Conservation (phyloP, 2,888 invertebrate genomes). For the Leuctra nigra region DNA sequence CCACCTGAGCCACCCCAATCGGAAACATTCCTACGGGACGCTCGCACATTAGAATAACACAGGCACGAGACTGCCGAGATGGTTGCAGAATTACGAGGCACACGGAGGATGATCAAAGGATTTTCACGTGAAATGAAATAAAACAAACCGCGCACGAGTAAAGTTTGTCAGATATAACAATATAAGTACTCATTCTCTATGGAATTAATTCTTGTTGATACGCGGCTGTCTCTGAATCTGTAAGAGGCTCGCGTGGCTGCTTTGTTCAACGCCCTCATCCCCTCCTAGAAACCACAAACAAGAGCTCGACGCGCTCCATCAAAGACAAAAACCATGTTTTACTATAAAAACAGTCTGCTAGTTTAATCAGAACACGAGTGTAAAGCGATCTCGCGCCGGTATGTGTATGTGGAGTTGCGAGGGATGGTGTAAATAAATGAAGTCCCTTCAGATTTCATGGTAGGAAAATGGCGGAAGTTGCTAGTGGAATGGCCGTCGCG, state of each 20-base stretch:
- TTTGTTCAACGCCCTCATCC: background rate
- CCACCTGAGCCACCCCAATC: too few relatives aligned
- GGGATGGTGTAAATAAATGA: constrained; percentile 12
- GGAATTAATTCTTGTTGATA: too few relatives aligned
- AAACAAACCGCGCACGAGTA: background rate
- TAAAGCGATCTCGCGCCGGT: background rate
- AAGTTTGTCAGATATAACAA: too few relatives aligned
- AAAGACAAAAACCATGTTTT: constrained; percentile 3
- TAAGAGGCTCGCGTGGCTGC: too few relatives aligned
- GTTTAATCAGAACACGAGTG: constrained; percentile 2
- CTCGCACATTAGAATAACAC: constrained; percentile 23
- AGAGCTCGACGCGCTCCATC: background rate
- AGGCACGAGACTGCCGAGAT: constrained; percentile 18
- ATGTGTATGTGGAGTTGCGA: too few relatives aligned
- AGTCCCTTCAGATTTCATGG: constrained; percentile 13
- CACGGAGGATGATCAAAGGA: constrained; percentile 25
- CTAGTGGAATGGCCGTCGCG: constrained; percentile 3
- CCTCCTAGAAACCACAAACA: too few relatives aligned
- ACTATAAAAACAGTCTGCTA: background rate
- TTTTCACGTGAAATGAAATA: constrained; percentile 6
- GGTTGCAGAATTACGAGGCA: constrained; percentile 25
- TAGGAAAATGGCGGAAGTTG: constrained; percentile 5
- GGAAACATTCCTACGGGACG: background rate
- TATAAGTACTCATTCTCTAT: too few relatives aligned
- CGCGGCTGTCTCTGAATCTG: too few relatives aligned